Conservation (phyloP, 2,797 vertebrate species). For the Tapirus indicus region DNA sequence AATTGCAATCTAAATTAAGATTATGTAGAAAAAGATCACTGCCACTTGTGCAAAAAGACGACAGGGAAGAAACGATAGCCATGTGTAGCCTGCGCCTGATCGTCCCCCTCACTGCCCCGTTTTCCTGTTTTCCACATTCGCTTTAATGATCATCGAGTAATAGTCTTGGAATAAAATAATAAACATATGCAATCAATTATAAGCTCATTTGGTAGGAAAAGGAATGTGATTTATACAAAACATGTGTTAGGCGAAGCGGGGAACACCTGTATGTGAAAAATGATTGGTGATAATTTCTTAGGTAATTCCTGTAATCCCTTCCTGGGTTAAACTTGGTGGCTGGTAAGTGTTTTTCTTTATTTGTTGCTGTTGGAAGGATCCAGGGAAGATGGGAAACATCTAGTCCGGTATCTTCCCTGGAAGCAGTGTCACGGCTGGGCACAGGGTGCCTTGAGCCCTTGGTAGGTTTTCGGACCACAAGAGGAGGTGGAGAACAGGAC, state of each 20-base stretch:
- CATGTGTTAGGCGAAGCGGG: constrained; percentile 51
- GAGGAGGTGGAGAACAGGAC: background rate
- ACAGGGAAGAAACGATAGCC: background rate
- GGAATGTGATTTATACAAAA: constrained; percentile 68
- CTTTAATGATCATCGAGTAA: constrained; percentile 61
- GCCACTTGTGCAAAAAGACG: background rate
- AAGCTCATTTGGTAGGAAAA: constrained; percentile 73
- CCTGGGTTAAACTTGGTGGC: background rate
- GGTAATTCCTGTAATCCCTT: constrained; percentile 36
- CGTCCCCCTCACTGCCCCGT: background rate
- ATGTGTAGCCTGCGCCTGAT: background rate
- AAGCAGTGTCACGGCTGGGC: background rate
- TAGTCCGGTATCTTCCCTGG: background rate
- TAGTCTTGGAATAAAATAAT: constrained; percentile 73
- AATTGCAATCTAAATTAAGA: background rate
- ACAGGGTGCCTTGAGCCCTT: background rate
- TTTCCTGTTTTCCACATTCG: constrained; percentile 62
- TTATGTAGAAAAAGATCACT: background rate
- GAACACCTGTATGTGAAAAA: constrained; percentile 73
- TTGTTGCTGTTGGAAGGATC: background rate
- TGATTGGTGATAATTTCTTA: constrained; percentile 53
- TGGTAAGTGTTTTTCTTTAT: background rate
- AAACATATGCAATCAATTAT: constrained; percentile 76
- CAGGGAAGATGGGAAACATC: background rate
- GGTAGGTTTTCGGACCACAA: background rate